Base-by-base conservation (phyloP, 2,888 invertebrate species). In the Diabrotica balteata region DNA sequence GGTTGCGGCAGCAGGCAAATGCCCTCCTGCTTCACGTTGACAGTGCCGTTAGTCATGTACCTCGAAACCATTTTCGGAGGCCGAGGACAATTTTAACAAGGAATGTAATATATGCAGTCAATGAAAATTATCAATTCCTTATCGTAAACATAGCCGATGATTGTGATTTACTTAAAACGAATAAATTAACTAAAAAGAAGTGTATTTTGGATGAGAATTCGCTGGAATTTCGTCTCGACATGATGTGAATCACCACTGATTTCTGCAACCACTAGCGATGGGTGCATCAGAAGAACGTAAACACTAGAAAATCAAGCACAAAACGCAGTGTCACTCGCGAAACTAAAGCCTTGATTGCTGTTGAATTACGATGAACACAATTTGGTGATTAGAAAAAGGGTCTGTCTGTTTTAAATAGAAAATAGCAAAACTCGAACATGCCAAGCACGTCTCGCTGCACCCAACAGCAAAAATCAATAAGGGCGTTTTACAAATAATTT, bases 391-490 rank as follows among this genome's bases (percentile, higher is more conserved):
- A 63, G 42, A 66, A 67, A 72, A 70, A 71, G 54, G 61, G 59
- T 68, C 65, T 61, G n/a, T 63, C 58, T 55, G 51, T 65, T 44
- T 58, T 60, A 68, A 57, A 63, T 59, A 64, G 22, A 62, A 72
- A 69, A 69, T 68, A 67, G 64, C 73, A 65, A 63, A 70, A 69
- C 65, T 67, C 72, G 73, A 76, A 78, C 78, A 76, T 79, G 78
- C 78, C 75, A 75, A 77, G 77, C 79, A 79, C 79, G 78, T 79
- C 81, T 78, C 73, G 78, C 76, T 80, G 80, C 81, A 81, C 80
- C 80, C 79, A 80, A 80, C 70, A 74, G 55, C 70, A 81, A 83
- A 84, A 84, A 84, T 84, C 83, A 82, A 84, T 84, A 84, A 84
- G 84, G 84, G 84, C 84, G 84, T 84, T 83, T 81, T 80, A 80